Conservation (phyloP, 2,888 invertebrate genomes). For the Rosalia funebris region DNA sequence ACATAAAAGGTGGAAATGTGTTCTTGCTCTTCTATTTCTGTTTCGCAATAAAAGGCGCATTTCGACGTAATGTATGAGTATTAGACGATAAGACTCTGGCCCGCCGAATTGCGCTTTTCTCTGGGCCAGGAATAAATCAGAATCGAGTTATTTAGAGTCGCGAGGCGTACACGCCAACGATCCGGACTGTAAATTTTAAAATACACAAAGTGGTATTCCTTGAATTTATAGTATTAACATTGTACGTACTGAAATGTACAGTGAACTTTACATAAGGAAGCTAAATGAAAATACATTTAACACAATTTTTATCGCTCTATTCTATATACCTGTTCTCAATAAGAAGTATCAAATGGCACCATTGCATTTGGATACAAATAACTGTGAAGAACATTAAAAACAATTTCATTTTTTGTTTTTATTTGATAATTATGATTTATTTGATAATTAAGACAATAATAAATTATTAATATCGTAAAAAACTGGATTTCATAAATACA, state of each 20-base stretch:
- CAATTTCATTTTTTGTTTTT: too few species aligned
- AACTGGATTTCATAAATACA: too few species aligned
- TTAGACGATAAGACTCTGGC: constrained; percentile 6
- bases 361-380: too few species aligned
- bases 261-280: too few species aligned
- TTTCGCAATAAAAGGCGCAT: constrained; percentile 18
- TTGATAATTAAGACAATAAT: too few species aligned
- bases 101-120: constrained; percentile 2
- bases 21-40: constrained; percentile 10
- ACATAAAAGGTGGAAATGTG: constrained; percentile 16
- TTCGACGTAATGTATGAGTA: constrained; percentile 20
- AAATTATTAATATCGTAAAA: too few species aligned
- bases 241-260: background rate
- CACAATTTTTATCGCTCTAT: too few species aligned
- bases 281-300: too few species aligned
- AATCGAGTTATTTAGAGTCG: constrained; percentile 8
- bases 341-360: too few species aligned
- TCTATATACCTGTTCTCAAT: too few species aligned
- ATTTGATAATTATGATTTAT: too few species aligned
- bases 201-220: background rate
- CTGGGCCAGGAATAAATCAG: constrained; percentile 7
- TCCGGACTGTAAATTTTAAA: background rate
- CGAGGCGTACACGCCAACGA: background rate
- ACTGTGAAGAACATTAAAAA: too few species aligned
- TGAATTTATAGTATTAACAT: background rate